These are phyloP conservation scores for Zoanthus gigantus DNA, from an alignment of 92 coral and sea anemone genomes.

Conservation along the genomic window DNA sequence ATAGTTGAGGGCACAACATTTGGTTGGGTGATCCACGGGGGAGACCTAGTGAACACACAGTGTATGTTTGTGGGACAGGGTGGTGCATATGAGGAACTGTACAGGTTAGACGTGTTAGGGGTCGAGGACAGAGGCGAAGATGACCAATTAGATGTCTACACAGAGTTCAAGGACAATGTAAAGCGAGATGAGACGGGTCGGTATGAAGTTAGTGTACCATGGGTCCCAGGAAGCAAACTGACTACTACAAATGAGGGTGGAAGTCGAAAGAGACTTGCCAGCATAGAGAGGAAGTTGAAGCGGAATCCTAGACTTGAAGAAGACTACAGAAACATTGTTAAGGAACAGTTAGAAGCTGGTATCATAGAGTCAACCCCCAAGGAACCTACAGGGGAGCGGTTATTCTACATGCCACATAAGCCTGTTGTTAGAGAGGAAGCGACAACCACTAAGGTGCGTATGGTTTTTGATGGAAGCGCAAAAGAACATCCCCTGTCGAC, in stretches of 20 bases:
- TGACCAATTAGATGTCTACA: not conserved
- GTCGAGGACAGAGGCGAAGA: slow-evolving; percentile 17
- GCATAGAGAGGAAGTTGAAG: too few species aligned
- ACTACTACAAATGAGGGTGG: slow-evolving; percentile 17
- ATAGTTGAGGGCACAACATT: slow-evolving; percentile 2
- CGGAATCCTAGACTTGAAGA: too few species aligned
- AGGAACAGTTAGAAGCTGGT: too few species aligned
- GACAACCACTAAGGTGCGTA: slow-evolving; percentile 28
- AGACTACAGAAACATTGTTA: too few species aligned
- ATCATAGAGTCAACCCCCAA: slow-evolving; percentile 38
- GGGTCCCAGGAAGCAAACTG: too few species aligned
- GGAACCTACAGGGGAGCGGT: slow-evolving; percentile 20
- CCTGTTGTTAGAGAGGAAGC: too few species aligned
- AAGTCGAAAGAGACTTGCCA: too few species aligned
- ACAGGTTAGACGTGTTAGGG: slow-evolving; percentile 22
- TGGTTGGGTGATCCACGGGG: slow-evolving; percentile 64
- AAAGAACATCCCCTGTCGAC: not conserved
- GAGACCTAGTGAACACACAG: not conserved
- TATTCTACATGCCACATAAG: slow-evolving; percentile 54
- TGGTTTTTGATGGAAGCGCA: slow-evolving; percentile 67
- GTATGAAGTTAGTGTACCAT: too few species aligned
- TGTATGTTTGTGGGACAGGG: not conserved
- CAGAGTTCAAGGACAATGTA: not conserved
- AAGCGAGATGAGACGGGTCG: slow-evolving; percentile 41
- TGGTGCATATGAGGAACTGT: too few species aligned